These are phyloP conservation scores for Orthosia cruda DNA, from an alignment of 2,888 invertebrate genomes.

Conservation along the genomic window DNA sequence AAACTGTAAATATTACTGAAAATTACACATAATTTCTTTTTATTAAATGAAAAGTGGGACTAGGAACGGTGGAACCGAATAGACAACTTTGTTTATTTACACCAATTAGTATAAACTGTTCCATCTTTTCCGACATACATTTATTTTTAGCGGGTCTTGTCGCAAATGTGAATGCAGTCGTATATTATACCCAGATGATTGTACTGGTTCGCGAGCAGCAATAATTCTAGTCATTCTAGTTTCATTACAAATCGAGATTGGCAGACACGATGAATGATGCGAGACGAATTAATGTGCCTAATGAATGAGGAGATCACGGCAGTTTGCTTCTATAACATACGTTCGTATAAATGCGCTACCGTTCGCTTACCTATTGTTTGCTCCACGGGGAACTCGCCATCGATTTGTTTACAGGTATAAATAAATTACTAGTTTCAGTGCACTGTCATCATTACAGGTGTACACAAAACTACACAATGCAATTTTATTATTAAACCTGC, in stretches of 20 bases:
- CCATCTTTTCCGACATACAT: slow-evolving; percentile 29
- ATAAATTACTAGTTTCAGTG: slow-evolving; percentile 37
- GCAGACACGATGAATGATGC: slow-evolving; percentile 54
- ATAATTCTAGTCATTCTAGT: slow-evolving; percentile 58
- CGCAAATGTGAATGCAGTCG: slow-evolving; percentile 42
- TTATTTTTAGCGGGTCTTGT: slow-evolving; percentile 50
- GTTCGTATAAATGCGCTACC: slow-evolving; percentile 13
- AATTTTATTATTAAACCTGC: slow-evolving; percentile 26
- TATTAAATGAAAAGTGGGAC: slow-evolving; percentile 2
- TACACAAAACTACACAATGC: slow-evolving; percentile 20
- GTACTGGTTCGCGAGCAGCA: slow-evolving; percentile 24
- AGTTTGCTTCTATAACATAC: slow-evolving; percentile 40
- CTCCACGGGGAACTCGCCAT: slow-evolving; percentile 9
- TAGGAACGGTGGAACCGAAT: neutral
- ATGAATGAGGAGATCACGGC: slow-evolving; percentile 58
- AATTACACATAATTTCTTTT: too few relatives aligned
- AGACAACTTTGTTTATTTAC: slow-evolving; percentile 31
- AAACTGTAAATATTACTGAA: neutral
- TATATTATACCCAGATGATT: slow-evolving; percentile 49
- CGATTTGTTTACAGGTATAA: slow-evolving; percentile 30
- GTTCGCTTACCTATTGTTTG: slow-evolving; percentile 20
- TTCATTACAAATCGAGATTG: slow-evolving; percentile 50
- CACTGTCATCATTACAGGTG: slow-evolving; percentile 17
- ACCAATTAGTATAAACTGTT: slow-evolving; percentile 15
- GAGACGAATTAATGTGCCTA: slow-evolving; percentile 58